Evolutionary conservation across 2,113 vertebrate genomes (phyloP).

Genomic region (Syrrhaptes paradoxus): DNA sequence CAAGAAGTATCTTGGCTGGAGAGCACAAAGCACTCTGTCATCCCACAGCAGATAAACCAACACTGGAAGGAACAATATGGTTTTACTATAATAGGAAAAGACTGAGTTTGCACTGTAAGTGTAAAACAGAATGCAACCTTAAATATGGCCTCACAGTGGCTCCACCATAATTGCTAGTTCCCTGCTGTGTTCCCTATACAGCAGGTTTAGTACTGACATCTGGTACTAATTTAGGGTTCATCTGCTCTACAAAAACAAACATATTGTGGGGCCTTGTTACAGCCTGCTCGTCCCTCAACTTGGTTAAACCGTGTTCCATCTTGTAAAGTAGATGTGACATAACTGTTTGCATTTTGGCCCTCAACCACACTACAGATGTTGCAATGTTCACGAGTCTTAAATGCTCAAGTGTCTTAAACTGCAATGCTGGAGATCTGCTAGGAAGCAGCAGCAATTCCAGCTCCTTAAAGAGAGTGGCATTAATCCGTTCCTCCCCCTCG

Average conservation of each 20-base stretch:
- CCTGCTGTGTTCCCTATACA: constrained; percentile 56
- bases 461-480: neutral
- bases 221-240: constrained; percentile 68
- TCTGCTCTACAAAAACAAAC: constrained; percentile 67
- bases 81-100: constrained; percentile 1
- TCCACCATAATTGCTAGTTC: constrained; percentile 62
- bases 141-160: constrained; percentile 64
- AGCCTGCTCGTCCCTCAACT: constrained; percentile 54
- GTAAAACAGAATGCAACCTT: constrained; percentile 48
- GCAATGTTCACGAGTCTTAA: constrained; percentile 24
- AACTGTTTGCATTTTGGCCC: constrained; percentile 57
- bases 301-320: constrained; percentile 58
- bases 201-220: constrained; percentile 60
- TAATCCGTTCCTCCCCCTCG: neutral
- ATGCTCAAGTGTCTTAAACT: constrained; percentile 16
- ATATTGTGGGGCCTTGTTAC: constrained; percentile 57
- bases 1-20: neutral
- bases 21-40: neutral
- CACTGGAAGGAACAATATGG: neutral
- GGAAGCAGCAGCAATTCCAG: neutral
- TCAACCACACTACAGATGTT: constrained; percentile 1
- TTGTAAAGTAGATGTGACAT: constrained; percentile 65
- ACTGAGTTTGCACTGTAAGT: constrained; percentile 1
- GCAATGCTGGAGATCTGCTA: constrained; percentile 3
- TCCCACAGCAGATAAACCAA: neutral